phyloP scores from a whole-genome alignment of 2,888 invertebrate species.

The Abrostola triplasia region DNA sequence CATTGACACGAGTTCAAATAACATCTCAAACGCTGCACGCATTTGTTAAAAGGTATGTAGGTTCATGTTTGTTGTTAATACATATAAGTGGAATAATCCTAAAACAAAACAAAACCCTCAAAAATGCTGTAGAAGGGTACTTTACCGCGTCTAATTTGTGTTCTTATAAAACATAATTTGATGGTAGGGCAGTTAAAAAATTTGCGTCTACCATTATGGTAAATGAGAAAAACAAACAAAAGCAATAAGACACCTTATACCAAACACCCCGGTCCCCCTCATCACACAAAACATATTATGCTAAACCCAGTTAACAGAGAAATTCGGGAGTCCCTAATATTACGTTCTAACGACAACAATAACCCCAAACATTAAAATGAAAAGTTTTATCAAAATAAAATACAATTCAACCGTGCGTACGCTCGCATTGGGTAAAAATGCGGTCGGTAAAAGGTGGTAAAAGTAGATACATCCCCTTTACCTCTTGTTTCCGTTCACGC shows the following conservation, averaged over 20 bases:
- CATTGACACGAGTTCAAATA: background rate
- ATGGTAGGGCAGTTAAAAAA: background rate
- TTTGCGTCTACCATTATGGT: background rate
- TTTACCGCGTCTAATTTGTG: no score
- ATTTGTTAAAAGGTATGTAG: background rate
- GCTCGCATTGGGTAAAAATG: conserved; percentile 62
- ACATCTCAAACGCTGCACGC: background rate
- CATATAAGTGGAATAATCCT: no score
- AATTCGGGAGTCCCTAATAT: conserved; percentile 46
- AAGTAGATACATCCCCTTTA: conserved; percentile 66
- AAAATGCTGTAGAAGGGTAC: no score
- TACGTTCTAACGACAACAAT: conserved; percentile 51
- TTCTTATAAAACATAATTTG: background rate
- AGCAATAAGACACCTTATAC: conserved; percentile 31
- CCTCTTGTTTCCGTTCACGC: conserved; percentile 72
- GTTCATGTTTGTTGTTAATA: no score
- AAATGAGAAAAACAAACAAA: conserved; percentile 22
- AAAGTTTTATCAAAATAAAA: conserved; percentile 64
- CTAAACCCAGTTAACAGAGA: conserved; percentile 35
- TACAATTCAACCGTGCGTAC: conserved; percentile 59
- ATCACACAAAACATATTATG: conserved; percentile 48
- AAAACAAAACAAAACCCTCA: no score
- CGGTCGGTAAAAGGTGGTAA: conserved; percentile 62
- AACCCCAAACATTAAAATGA: conserved; percentile 53
- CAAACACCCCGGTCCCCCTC: conserved; percentile 21